Evolutionary conservation across 2,888 invertebrate genomes (phyloP), one percentile per base, ranked within the genome.

Genomic region (Nomada goodeniana): DNA sequence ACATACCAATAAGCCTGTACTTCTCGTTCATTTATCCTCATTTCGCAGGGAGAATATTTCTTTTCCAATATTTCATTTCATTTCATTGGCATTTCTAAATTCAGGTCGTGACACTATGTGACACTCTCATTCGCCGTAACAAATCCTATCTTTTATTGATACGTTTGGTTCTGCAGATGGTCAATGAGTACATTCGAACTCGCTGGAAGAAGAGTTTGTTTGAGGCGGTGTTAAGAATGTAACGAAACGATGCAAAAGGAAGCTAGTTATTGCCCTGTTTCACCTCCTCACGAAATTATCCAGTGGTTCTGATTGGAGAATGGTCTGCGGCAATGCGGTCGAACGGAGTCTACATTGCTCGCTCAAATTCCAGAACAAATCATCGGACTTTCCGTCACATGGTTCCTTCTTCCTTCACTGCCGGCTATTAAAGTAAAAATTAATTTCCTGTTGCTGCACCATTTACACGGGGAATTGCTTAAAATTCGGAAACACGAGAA

Each of bases 261-360:
- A 76, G 47, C 77, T 73, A 86, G 77, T 86, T 86, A 86, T 86
- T 78, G 80, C 80, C 75, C 76, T 80, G 86, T 82, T 86, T 82
- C 7, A 82, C 84, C 77, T 44, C 53, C 20, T 76, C 20, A 82
- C 72, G 72, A 86, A 79, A 86, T 86, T 86, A 82, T 86, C 76
- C 85, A 73, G 69, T 77, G 70, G 73, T 84, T 79, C 78, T n/a
- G 68, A n/a, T 52, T 71, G 11, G 65, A 42, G 64, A 84, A 79
- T 57, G 59, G 78, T 75, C 64, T 74, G 71, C 71, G 81, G 75
- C 70, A 60, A 78, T 29, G 75, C 64, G 75, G 63, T 69, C 73
- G 60, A 68, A 74, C 76, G 70, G 74, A 52, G 50, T 57, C 59
- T 59, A 29, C 15, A 50, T 36, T 47, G 20, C 18, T 26, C 67